Conservation (phyloP, 64 coral and sea anemone species). For the Catalaphyllia jardinei region DNA sequence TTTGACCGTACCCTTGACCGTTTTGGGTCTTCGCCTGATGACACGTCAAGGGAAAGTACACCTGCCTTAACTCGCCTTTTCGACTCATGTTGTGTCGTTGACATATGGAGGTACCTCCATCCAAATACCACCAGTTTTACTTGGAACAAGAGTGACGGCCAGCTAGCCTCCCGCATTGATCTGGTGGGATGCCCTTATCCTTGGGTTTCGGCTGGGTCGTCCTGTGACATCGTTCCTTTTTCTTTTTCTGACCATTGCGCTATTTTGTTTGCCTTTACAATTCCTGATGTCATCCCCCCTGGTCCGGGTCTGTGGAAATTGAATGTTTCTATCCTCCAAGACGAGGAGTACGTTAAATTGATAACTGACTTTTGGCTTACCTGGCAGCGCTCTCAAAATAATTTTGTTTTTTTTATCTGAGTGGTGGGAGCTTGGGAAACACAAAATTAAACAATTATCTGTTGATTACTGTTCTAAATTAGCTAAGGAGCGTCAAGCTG, state of each 20-base stretch:
- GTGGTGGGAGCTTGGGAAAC: conserved; percentile 33
- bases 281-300: background rate
- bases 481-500: accelerated
- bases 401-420: background rate
- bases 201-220: background rate
- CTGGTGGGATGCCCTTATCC: background rate
- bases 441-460: background rate
- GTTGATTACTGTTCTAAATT: no score
- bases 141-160: background rate
- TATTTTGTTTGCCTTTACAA: background rate
- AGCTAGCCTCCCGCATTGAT: background rate
- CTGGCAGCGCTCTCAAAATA: background rate
- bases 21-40: background rate
- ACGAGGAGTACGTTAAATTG: background rate
- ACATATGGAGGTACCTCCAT: background rate
- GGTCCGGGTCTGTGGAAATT: conserved; percentile 36
- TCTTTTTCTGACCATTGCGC: conserved; percentile 55
- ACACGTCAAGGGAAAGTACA: background rate
- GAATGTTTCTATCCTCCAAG: background rate
- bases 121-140: background rate
- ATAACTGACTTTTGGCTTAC: background rate
- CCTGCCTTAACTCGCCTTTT: background rate
- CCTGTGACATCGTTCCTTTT: conserved; percentile 16
- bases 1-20: background rate
- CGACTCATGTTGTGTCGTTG: no score